Evolutionary conservation across 1,140 invertebrate genomes (phyloP).

Genomic region (Linepithema humile): DNA sequence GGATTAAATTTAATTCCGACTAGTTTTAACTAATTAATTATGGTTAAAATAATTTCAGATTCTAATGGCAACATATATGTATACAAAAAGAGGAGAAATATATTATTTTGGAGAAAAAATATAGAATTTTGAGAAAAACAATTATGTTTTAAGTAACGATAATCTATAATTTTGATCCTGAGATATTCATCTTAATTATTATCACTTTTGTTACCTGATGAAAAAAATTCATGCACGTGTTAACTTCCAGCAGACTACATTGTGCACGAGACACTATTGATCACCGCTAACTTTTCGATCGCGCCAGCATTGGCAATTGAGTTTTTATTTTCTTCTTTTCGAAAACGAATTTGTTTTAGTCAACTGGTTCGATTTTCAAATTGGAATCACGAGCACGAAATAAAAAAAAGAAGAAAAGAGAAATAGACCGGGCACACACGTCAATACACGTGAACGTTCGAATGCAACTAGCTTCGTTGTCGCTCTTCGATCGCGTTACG

Average conservation of each 20-base stretch:
- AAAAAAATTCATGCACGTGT: background rate
- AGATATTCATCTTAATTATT: no score
- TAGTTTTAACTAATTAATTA: no score
- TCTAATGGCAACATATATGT: no score
- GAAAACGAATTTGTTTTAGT: background rate
- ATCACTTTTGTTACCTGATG: background rate
- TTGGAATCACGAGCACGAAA: background rate
- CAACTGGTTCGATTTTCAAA: background rate
- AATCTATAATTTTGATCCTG: no score
- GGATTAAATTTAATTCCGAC: no score
- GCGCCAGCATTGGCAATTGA: background rate
- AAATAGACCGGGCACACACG: background rate
- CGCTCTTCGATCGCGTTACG: conserved; percentile 46
- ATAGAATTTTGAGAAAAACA: no score
- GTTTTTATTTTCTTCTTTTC: background rate
- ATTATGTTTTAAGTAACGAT: no score
- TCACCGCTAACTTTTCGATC: conserved; percentile 27
- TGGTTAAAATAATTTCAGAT: no score
- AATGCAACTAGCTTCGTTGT: conserved; percentile 60
- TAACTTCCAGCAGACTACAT: conserved; percentile 40
- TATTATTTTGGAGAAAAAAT: no score
- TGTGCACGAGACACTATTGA: conserved; percentile 12
- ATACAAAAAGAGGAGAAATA: no score
- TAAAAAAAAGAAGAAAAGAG: background rate
- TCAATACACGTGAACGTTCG: background rate